Conservation (phyloP, 2,113 vertebrate genomes). For the Reinhardtius hippoglossoides region DNA sequence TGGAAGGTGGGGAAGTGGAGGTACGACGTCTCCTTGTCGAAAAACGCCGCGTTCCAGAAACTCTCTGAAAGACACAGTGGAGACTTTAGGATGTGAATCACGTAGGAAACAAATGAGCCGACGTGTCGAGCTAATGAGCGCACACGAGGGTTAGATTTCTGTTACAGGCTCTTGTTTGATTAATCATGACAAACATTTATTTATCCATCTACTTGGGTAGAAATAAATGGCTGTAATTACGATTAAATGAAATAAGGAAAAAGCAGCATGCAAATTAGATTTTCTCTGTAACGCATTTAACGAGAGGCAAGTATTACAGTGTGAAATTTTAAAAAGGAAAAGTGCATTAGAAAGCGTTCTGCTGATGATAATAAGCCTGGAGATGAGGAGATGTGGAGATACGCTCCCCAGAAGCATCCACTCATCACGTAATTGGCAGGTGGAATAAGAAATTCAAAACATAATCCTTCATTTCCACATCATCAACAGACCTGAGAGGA, state of each 20-base stretch:
- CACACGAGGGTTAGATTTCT: slow-evolving; percentile 9
- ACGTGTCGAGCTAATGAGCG: background rate
- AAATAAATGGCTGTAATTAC: slow-evolving; percentile 10
- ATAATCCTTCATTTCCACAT: background rate
- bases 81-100: slow-evolving; percentile 2
- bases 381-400: background rate
- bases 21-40: slow-evolving; percentile 92
- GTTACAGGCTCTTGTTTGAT: background rate
- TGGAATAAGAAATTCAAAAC: slow-evolving; percentile 11
- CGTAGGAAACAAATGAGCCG: background rate
- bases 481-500: background rate
- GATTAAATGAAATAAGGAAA: slow-evolving; percentile 25
- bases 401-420: background rate
- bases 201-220: background rate
- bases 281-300: slow-evolving; percentile 13
- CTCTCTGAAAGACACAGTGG: slow-evolving; percentile 77
- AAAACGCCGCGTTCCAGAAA: slow-evolving; percentile 95
- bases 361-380: slow-evolving; percentile 31
- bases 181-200: slow-evolving; percentile 29
- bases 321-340: slow-evolving; percentile 19
- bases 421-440: slow-evolving; percentile 14
- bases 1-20: slow-evolving; percentile 96
- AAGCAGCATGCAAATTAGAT: slow-evolving; percentile 5
- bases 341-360: slow-evolving; percentile 12
- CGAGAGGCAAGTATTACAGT: slow-evolving; percentile 20